Conservation (phyloP, 2,113 vertebrate species). For the Coracopsis vasa region DNA sequence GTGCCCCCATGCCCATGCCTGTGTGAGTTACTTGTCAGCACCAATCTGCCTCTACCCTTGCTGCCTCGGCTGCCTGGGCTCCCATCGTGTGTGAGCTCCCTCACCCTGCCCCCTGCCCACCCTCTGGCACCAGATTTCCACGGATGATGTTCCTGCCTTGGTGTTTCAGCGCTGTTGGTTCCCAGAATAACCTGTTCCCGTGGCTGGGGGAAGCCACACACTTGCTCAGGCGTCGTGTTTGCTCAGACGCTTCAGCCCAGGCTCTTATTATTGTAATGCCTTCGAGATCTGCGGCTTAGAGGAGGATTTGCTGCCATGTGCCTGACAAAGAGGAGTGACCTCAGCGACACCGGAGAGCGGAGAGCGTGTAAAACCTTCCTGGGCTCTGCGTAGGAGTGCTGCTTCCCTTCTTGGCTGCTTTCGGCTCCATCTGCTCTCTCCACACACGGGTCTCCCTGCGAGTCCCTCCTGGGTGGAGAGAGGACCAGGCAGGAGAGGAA, state of each 20-base stretch:
- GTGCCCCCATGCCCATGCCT: fast-evolving
- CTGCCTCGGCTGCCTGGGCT: neutral
- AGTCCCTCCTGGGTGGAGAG: neutral
- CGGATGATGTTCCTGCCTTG: neutral
- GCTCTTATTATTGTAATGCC: slow-evolving; percentile 44
- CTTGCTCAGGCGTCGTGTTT: slow-evolving; percentile 15
- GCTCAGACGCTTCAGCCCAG: slow-evolving; percentile 29
- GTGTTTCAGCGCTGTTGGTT: neutral
- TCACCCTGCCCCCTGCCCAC: neutral
- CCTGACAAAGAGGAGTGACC: slow-evolving; percentile 58
- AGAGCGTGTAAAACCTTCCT: slow-evolving; percentile 5
- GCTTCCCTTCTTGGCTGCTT: slow-evolving; percentile 18
- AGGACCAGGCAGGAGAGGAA: neutral
- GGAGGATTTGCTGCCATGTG: slow-evolving; percentile 60
- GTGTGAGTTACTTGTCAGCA: neutral
- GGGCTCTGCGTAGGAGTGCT: neutral
- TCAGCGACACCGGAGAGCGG: neutral
- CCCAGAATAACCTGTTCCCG: neutral
- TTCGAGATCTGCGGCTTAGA: slow-evolving; percentile 27
- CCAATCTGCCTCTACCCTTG: neutral
- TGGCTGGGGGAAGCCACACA: neutral
- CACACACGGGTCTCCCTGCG: neutral
- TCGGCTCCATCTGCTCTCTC: neutral
- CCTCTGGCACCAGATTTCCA: neutral
- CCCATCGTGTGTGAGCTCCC: neutral